Evolutionary conservation across 2,888 invertebrate species (phyloP).

Genomic region (Gandaritis pyraliata): DNA sequence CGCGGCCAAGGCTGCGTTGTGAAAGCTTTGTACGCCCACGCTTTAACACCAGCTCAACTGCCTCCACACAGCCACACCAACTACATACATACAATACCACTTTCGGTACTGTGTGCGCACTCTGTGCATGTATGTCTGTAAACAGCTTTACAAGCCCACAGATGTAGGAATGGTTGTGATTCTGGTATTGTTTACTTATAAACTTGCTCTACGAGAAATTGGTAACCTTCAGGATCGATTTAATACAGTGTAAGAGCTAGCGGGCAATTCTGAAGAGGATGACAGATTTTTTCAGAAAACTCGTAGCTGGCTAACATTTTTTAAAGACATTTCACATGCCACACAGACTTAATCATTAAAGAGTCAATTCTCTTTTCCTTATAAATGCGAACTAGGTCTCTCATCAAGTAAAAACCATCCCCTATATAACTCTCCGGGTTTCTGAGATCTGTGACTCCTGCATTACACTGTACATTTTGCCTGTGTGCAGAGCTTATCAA

Average conservation of each 20-base stretch:
- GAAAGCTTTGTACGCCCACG: slow-evolving; percentile 78
- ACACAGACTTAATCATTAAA: no score
- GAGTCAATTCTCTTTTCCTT: no score
- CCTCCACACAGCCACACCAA: slow-evolving; percentile 34
- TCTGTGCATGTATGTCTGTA: slow-evolving; percentile 17
- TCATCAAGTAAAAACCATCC: no score
- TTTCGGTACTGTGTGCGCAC: not conserved
- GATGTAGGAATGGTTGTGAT: slow-evolving; percentile 5
- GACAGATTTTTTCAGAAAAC: no score
- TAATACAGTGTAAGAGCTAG: no score
- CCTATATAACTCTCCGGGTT: slow-evolving; percentile 11
- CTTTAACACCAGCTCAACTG: slow-evolving; percentile 43
- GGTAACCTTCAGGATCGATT: no score
- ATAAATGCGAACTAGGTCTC: no score
- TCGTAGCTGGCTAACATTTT: no score
- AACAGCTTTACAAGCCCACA: slow-evolving; percentile 20
- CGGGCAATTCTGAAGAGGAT: no score
- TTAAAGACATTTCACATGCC: no score
- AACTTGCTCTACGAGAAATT: no score
- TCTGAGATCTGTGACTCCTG: slow-evolving; percentile 8
- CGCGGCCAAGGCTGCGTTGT: slow-evolving; percentile 82
- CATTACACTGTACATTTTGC: slow-evolving; percentile 17
- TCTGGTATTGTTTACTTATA: not conserved
- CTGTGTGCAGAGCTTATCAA: slow-evolving; percentile 47
- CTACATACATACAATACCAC: slow-evolving; percentile 2